phyloP scores from a whole-genome alignment of 2,888 invertebrate genomes.

The Rotaria macrura region DNA sequence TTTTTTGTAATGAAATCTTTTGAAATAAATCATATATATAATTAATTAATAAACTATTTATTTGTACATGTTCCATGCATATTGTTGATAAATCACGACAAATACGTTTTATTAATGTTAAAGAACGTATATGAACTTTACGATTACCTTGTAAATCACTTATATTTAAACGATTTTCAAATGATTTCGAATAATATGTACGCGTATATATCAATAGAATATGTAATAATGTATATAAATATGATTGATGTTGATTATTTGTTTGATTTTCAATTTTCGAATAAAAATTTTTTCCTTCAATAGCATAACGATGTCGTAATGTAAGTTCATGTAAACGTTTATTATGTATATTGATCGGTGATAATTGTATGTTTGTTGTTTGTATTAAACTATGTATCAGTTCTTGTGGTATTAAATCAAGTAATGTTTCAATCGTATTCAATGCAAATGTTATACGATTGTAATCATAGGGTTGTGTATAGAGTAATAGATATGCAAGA shows the following conservation, averaged over 20 bases:
- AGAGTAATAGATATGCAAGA: background rate
- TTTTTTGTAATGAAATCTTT: background rate
- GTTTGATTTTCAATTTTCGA: background rate
- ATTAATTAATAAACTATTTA: background rate
- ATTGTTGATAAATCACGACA: background rate
- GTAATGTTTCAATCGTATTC: background rate
- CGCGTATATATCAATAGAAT: background rate
- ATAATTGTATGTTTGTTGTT: background rate
- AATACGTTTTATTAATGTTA: conserved; percentile 1
- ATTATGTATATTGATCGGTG: background rate
- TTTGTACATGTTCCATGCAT: background rate
- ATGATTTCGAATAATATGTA: background rate
- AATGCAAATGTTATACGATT: conserved; percentile 10
- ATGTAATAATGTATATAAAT: conserved; percentile 17
- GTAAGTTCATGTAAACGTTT: background rate
- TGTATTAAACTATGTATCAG: background rate
- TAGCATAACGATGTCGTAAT: background rate
- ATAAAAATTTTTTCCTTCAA: conserved; percentile 17
- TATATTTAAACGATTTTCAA: background rate
- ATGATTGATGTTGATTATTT: background rate
- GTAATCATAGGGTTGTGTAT: conserved; percentile 12
- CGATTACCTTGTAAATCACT: background rate
- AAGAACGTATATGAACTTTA: conserved; percentile 13
- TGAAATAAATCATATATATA: conserved; percentile 1
- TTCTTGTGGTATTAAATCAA: conserved; percentile 4